Percentiles rank a stretch among this genome's conserved stretches.
Conservation (phyloP, 2,113 vertebrate genomes). For the Chelonoidis abingdonii region DNA sequence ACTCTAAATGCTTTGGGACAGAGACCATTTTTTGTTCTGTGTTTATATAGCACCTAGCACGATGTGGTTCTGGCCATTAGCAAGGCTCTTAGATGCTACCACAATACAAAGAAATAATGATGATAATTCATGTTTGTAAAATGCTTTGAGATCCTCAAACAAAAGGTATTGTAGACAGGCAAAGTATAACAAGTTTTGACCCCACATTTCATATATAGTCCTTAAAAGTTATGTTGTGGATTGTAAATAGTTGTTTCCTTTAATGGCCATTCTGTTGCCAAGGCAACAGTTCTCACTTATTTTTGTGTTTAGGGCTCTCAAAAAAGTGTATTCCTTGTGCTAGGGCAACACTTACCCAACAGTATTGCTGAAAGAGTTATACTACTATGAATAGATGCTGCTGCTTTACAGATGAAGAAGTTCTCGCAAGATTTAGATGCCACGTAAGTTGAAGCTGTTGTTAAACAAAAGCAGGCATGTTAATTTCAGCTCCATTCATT, state of each 20-base stretch:
- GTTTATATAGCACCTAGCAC: neutral
- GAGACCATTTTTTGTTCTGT: neutral
- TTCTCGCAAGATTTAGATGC: conserved; percentile 20
- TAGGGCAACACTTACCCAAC: too few relatives aligned
- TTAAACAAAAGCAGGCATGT: conserved; percentile 15
- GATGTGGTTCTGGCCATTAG: neutral
- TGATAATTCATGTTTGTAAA: neutral
- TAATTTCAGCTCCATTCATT: neutral
- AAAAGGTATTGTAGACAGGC: neutral
- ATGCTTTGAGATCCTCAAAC: neutral
- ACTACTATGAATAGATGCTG: neutral
- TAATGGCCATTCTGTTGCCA: neutral
- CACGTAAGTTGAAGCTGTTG: conserved; percentile 23
- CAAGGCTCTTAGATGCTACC: neutral
- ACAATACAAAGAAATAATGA: neutral
- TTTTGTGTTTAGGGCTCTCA: neutral
- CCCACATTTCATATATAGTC: neutral
- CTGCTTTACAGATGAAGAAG: conserved; percentile 6
- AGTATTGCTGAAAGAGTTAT: rapidly evolving
- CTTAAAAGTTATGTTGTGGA: neutral
- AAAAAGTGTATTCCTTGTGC: neutral
- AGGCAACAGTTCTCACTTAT: neutral
- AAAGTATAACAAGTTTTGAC: conserved; percentile 13
- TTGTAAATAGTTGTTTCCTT: conserved; percentile 9
- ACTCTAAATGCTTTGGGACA: neutral